Evolutionary conservation across 2,113 vertebrate species (phyloP).

Genomic region (Pristiophorus japonicus): DNA sequence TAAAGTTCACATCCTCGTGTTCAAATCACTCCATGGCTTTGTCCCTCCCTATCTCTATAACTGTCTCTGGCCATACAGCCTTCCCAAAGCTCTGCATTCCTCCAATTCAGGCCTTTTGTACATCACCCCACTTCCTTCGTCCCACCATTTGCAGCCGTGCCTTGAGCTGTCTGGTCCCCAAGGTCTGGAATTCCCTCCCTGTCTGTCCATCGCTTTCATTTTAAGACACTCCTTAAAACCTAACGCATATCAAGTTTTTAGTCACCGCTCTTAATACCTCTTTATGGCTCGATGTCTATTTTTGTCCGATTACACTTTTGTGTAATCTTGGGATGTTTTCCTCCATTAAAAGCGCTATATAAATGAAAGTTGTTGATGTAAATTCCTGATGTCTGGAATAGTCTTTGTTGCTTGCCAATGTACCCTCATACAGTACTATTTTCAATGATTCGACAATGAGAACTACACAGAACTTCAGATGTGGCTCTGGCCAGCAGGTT

Average conservation of each 20-base stretch:
- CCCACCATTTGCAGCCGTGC: background rate
- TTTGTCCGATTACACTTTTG: background rate
- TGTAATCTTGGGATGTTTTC: background rate
- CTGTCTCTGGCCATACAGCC: no score
- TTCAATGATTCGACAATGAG: background rate
- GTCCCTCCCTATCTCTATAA: no score
- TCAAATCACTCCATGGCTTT: no score
- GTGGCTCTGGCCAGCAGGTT: background rate
- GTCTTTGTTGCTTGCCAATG: no score
- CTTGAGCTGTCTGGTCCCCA: background rate
- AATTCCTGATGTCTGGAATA: background rate
- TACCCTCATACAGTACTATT: no score
- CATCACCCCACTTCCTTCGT: background rate
- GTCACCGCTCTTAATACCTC: no score
- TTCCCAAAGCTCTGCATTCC: background rate
- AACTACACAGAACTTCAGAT: background rate
- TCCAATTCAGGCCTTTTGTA: no score
- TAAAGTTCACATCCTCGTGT: no score
- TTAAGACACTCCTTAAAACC: background rate
- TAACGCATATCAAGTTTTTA: no score
- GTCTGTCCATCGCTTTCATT: background rate
- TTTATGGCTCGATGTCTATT: background rate
- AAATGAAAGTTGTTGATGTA: background rate
- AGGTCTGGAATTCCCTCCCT: background rate
- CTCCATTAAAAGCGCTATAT: background rate